Evolutionary conservation across 2,797 vertebrate species (phyloP).

Genomic region (Valencia hispanica): DNA sequence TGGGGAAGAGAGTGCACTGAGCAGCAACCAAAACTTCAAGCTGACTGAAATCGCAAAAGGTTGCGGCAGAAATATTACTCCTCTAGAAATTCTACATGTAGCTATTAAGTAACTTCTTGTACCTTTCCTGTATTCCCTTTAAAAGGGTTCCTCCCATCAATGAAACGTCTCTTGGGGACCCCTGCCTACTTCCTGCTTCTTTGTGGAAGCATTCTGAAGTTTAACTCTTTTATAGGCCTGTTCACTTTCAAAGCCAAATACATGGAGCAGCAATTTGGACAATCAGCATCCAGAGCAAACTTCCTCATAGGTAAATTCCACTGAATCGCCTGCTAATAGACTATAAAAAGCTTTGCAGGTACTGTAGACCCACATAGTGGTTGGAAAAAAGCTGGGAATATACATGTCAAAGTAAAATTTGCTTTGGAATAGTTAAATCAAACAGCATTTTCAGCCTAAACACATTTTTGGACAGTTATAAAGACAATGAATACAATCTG

Average conservation of each 20-base stretch:
- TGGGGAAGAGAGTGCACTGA: not conserved
- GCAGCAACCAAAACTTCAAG: conserved; percentile 49
- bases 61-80: not conserved
- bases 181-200: conserved; percentile 81
- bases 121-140: not conserved
- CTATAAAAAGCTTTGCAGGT: not conserved
- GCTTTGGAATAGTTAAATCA: not conserved
- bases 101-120: not conserved
- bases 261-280: conserved; percentile 86
- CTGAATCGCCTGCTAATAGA: not conserved
- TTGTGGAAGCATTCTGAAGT: conserved; percentile 77
- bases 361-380: not conserved
- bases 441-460: not conserved
- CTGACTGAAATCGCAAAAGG: conserved; percentile 78
- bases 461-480: too few species aligned
- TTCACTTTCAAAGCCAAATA: conserved; percentile 85
- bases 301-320: conserved; percentile 80
- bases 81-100: not conserved
- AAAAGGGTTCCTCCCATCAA: conserved; percentile 78
- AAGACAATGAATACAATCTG: too few species aligned
- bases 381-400: not conserved
- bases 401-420: not conserved
- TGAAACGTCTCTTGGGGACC: conserved; percentile 77
- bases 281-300: conserved; percentile 82
- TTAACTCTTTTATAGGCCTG: conserved; percentile 80